These are phyloP conservation scores for Sebastes fasciatus DNA, from an alignment of 2,113 vertebrate species.

Conservation along the genomic window DNA sequence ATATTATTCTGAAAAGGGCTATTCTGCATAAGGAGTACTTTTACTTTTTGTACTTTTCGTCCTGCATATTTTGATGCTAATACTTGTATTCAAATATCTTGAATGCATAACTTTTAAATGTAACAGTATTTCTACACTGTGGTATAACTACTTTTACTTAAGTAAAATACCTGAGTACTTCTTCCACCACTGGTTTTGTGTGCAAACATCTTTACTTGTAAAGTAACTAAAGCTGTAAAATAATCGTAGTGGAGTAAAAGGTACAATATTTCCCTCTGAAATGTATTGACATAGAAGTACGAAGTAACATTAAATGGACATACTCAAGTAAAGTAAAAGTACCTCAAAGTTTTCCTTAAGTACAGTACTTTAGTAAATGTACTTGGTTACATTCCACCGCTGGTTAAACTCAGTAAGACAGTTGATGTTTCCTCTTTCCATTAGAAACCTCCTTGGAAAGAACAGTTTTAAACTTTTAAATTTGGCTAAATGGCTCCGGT, in stretches of 20 bases:
- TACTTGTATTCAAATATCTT: too few species aligned
- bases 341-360: neutral
- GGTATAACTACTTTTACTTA: too few species aligned
- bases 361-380: neutral
- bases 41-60: too few species aligned
- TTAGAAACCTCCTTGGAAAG: neutral
- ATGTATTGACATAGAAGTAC: neutral
- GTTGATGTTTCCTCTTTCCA: neutral
- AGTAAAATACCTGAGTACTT: too few species aligned
- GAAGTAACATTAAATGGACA: neutral
- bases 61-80: too few species aligned
- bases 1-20: too few species aligned
- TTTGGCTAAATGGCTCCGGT: neutral
- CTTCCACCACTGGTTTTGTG: too few species aligned
- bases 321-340: neutral
- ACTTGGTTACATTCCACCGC: neutral
- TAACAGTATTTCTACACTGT: too few species aligned
- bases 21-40: too few species aligned
- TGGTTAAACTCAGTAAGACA: neutral
- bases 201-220: neutral
- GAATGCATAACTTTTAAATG: too few species aligned
- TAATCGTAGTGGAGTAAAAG: neutral
- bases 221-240: neutral
- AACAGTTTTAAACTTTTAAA: neutral
- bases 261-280: neutral